Percentiles rank a stretch among this genome's conserved stretches.
phyloP scores from a whole-genome alignment of 2,888 invertebrate species.

The Rhopalosiphum nymphaeae region DNA sequence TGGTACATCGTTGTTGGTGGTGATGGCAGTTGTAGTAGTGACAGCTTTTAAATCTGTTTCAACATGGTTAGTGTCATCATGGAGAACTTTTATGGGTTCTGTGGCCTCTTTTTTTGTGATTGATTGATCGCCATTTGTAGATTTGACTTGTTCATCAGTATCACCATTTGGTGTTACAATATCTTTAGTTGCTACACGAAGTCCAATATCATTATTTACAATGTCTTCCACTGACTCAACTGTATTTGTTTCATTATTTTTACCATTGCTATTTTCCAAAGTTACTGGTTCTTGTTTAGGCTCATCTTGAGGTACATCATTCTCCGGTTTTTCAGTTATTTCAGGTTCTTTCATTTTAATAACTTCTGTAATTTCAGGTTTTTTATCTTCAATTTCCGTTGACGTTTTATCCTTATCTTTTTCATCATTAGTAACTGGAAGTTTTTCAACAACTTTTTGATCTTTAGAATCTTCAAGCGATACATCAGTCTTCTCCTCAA shows the following conservation, averaged over 20 bases:
- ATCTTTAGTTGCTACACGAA: constrained; percentile 22
- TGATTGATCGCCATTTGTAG: constrained; percentile 24
- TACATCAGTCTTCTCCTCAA: constrained; percentile 9
- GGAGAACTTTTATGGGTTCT: neutral
- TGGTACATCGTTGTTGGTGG: neutral
- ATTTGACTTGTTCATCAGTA: neutral
- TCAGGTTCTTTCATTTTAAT: neutral
- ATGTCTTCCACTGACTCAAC: neutral
- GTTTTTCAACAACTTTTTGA: constrained; percentile 10
- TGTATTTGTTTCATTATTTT: neutral
- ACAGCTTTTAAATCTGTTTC: constrained; percentile 33
- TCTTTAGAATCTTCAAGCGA: constrained; percentile 22
- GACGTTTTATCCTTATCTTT: neutral
- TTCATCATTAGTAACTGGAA: neutral
- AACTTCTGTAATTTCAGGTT: neutral
- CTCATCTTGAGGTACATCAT: neutral
- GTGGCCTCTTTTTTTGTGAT: neutral
- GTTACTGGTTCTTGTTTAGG: neutral
- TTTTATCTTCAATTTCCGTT: neutral
- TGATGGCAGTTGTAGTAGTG: neutral
- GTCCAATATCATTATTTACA: neutral
- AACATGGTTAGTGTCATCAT: constrained; percentile 4
- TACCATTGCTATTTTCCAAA: constrained; percentile 7
- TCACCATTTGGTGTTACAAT: constrained; percentile 34
- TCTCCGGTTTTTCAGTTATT: neutral